Conservation (phyloP, 2,797 vertebrate species). For the Smutsia gigantea region DNA sequence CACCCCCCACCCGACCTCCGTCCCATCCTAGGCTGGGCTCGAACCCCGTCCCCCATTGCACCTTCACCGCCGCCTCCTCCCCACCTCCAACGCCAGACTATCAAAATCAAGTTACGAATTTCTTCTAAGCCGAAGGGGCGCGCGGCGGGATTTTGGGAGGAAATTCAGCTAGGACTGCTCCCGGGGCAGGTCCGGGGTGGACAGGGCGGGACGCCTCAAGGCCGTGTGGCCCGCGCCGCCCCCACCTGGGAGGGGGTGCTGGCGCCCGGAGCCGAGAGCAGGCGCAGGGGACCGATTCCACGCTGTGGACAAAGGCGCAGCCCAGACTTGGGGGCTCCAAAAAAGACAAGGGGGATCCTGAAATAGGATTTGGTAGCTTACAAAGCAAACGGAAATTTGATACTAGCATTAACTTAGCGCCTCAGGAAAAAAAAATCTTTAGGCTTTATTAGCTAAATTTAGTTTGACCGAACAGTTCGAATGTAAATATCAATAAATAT, state of each 20-base stretch:
- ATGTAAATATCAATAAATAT: neutral
- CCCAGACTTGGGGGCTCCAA: slow-evolving; percentile 30
- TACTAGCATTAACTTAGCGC: slow-evolving; percentile 65
- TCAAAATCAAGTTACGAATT: neutral
- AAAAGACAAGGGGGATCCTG: slow-evolving; percentile 33
- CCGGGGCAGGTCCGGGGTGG: neutral
- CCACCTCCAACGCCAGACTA: neutral
- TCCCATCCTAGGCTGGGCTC: neutral
- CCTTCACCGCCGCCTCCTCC: neutral
- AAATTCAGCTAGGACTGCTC: neutral
- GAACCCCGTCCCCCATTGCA: neutral
- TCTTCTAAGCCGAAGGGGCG: neutral
- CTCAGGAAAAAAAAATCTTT: slow-evolving; percentile 45
- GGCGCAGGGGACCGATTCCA: neutral
- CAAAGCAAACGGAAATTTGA: slow-evolving; percentile 72
- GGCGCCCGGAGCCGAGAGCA: neutral
- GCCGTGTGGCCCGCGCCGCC: neutral
- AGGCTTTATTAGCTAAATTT: slow-evolving; percentile 68
- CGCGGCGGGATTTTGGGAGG: neutral
- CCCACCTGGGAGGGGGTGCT: neutral
- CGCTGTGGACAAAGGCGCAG: slow-evolving; percentile 52
- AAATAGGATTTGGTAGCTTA: slow-evolving; percentile 72
- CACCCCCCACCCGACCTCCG: too few species aligned
- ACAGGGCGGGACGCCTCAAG: too few species aligned
- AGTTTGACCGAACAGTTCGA: slow-evolving; percentile 44